Evolutionary conservation across 2,113 vertebrate species (phyloP).

Genomic region (Centropus unirufus): DNA sequence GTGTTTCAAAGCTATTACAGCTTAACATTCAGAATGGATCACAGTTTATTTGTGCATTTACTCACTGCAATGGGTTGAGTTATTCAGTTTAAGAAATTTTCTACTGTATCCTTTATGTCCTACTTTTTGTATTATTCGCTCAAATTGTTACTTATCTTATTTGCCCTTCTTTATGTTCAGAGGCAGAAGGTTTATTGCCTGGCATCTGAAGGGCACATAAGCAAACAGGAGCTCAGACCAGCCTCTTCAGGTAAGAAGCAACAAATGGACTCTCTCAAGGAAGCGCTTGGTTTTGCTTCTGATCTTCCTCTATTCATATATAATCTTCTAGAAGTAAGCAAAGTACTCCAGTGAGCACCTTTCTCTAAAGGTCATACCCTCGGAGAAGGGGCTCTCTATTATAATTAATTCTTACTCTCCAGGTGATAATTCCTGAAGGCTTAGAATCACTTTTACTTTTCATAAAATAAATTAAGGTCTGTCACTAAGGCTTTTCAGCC

Average conservation of each 20-base stretch:
- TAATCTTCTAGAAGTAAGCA: neutral
- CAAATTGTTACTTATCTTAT: neutral
- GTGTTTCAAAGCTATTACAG: constrained; percentile 27
- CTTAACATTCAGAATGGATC: constrained; percentile 32
- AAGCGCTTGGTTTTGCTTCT: neutral
- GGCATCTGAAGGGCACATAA: neutral
- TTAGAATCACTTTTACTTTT: neutral
- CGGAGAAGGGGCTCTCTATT: neutral
- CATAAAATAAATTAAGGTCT: neutral
- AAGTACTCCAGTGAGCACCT: neutral
- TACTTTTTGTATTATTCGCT: neutral
- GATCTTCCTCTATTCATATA: neutral
- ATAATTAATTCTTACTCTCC: neutral
- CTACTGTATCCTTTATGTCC: neutral
- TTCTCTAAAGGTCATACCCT: neutral
- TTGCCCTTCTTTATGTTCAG: neutral
- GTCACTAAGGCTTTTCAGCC: neutral
- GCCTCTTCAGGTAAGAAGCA: neutral
- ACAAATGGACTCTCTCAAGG: neutral
- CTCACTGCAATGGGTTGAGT: neutral
- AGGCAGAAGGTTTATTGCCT: neutral
- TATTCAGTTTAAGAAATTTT: neutral
- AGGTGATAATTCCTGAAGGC: neutral
- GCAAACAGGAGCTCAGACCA: neutral
- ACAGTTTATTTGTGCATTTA: constrained; percentile 33